Evolutionary conservation across 1,140 invertebrate genomes (phyloP).

Genomic region (Bradynema listronoti): DNA sequence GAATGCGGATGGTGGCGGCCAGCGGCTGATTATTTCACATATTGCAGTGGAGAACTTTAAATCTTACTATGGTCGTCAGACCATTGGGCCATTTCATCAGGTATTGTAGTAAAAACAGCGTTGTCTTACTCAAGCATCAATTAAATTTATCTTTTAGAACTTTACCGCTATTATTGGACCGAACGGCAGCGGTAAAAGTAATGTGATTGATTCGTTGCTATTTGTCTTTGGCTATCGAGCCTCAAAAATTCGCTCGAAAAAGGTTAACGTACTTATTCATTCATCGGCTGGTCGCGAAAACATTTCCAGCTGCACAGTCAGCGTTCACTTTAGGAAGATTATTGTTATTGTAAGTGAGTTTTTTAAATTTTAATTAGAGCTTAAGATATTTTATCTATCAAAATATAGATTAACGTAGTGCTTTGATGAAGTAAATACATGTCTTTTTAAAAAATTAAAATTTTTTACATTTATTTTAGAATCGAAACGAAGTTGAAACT

Average conservation of each 20-base stretch:
- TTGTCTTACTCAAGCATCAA: not conserved
- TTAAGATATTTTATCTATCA: not conserved
- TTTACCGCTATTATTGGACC: conserved; percentile 95
- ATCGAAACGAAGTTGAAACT: not conserved
- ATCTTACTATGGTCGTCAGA: conserved; percentile 75
- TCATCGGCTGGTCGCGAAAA: conserved; percentile 78
- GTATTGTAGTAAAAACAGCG: not conserved
- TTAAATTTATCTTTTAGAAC: conserved; percentile 64
- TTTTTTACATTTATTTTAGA: not conserved
- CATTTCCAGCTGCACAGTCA: conserved; percentile 74
- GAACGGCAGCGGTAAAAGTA: conserved; percentile 97
- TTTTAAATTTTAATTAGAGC: not conserved
- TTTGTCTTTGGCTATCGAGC: conserved; percentile 83
- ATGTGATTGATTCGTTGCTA: conserved; percentile 97
- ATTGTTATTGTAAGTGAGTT: conserved; percentile 61
- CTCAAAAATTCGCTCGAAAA: conserved; percentile 88
- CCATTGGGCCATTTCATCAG: conserved; percentile 50
- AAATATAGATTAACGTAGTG: not conserved
- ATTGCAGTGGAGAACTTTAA: conserved; percentile 94
- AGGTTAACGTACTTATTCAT: conserved; percentile 84
- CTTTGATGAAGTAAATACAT: not conserved
- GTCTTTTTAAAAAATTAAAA: not conserved
- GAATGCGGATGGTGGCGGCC: conserved; percentile 18
- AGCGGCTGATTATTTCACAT: conserved; percentile 77
- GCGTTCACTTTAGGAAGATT: conserved; percentile 82